A percentile compares a stretch with the other conserved stretches of the same genome.
These are phyloP conservation scores for Scortum barcoo DNA, from an alignment of 2,113 vertebrate species.

Conservation along the genomic window DNA sequence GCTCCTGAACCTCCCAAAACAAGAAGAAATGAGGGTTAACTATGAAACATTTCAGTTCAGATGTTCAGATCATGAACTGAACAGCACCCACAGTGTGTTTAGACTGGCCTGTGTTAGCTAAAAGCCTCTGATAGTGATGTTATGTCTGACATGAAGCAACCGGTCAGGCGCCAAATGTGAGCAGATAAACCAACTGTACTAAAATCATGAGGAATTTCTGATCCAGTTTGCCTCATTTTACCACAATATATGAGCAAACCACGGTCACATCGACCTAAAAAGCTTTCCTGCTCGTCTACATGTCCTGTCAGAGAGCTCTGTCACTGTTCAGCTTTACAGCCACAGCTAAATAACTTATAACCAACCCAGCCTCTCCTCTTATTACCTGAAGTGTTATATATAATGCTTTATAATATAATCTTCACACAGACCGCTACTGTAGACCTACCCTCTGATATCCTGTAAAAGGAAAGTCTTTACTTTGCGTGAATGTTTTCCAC, in stretches of 20 bases:
- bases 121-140: constrained; percentile 10
- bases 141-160: background rate
- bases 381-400: background rate
- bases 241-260: background rate
- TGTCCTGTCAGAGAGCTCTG: background rate
- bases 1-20: constrained; percentile 25
- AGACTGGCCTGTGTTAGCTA: background rate
- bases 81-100: background rate
- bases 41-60: background rate
- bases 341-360: background rate
- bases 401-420: no score
- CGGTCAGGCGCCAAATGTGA: background rate
- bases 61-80: background rate
- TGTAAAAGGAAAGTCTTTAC: background rate
- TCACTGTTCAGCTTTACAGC: background rate
- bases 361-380: background rate
- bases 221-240: background rate
- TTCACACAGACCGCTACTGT: background rate
- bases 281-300: background rate
- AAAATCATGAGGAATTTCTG: background rate
- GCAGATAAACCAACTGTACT: background rate
- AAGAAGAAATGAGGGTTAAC: background rate
- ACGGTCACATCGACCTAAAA: no score
- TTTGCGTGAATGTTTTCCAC: background rate
- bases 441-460: constrained; percentile 30